These are phyloP conservation scores for Porites evermanni DNA, from an alignment of 92 coral and sea anemone genomes.

Conservation along the genomic window DNA sequence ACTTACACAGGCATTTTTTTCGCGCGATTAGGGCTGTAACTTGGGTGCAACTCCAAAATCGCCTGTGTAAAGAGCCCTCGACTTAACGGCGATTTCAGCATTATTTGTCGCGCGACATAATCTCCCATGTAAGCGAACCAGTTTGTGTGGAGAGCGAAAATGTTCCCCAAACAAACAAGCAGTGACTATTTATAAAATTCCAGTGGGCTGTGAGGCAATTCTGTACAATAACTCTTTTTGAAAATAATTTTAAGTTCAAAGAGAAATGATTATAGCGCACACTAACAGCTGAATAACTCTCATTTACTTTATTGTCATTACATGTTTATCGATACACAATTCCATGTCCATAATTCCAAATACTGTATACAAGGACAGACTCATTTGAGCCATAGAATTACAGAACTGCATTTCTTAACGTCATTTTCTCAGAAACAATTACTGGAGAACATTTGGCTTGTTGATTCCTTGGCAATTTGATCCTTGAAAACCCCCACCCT, in stretches of 20 bases:
- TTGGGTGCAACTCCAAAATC: not conserved
- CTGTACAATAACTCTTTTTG: not conserved
- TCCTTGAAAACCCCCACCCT: not conserved
- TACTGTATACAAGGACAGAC: not conserved
- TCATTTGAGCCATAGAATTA: constrained; percentile 10
- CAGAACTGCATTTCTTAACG: not conserved
- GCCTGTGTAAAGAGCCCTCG: not conserved
- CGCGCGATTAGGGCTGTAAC: not conserved
- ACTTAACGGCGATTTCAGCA: not conserved
- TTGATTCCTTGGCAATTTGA: not conserved
- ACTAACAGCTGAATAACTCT: not conserved
- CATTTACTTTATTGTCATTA: not conserved
- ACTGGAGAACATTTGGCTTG: not conserved
- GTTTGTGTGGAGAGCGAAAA: no score
- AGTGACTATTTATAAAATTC: no score
- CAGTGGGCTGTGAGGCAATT: no score
- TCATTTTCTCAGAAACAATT: not conserved
- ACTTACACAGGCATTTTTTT: not conserved
- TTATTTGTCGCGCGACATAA: not conserved
- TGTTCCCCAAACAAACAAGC: no score
- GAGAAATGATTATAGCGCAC: not conserved
- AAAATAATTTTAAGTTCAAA: not conserved
- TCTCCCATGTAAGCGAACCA: not conserved
- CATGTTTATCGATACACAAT: not conserved
- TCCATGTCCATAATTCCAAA: not conserved